A percentile compares a stretch with the other conserved stretches of the same genome.
Evolutionary conservation across 1,140 invertebrate species (phyloP).

Genomic region (Drosophila truncata): DNA sequence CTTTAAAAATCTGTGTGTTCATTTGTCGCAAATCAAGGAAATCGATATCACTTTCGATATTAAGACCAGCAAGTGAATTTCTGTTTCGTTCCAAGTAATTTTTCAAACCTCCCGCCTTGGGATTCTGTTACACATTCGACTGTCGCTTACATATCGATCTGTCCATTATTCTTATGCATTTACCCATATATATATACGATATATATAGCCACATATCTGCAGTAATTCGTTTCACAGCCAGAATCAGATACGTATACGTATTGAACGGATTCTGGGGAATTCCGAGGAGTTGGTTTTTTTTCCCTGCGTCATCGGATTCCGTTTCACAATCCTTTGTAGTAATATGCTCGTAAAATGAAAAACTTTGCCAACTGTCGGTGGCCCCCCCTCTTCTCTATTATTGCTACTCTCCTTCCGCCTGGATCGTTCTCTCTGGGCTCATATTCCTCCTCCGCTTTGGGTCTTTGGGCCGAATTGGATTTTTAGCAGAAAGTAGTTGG

Average conservation of each 20-base stretch:
- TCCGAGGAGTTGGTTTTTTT: background rate
- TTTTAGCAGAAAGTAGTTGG: constrained; percentile 31
- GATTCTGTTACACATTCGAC: constrained; percentile 6
- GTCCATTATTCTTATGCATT: background rate
- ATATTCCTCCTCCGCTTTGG: constrained; percentile 22
- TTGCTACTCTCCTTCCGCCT: constrained; percentile 2
- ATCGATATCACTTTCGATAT: background rate
- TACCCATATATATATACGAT: background rate
- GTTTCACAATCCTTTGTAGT: constrained; percentile 19
- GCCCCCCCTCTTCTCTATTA: background rate
- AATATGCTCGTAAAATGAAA: constrained; percentile 22
- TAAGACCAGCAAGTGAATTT: background rate
- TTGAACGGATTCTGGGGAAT: constrained; percentile 11
- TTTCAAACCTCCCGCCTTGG: background rate
- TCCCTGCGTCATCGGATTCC: constrained; percentile 29
- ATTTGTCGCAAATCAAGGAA: background rate
- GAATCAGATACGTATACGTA: constrained; percentile 3
- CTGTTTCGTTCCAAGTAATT: background rate
- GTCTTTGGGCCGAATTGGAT: constrained; percentile 36
- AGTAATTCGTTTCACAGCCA: constrained; percentile 15
- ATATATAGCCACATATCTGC: constrained; percentile 5
- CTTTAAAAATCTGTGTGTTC: background rate
- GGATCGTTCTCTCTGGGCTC: background rate
- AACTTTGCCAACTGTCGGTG: constrained; percentile 24
- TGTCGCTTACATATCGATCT: constrained; percentile 10